phyloP scores from a whole-genome alignment of 2,797 vertebrate species.

The Lithobates pipiens region DNA sequence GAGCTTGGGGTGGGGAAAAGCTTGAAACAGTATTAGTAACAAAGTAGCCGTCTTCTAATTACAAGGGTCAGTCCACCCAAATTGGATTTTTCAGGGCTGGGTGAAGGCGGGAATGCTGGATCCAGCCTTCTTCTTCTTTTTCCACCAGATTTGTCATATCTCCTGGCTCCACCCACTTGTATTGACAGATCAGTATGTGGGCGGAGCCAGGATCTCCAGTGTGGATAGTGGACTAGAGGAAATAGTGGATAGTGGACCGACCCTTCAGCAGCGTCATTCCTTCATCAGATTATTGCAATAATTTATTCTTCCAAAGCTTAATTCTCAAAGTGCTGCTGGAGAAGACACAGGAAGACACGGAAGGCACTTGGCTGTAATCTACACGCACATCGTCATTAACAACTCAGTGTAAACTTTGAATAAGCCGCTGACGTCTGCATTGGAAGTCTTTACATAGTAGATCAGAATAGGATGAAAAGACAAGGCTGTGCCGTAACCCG shows the following conservation, averaged over 20 bases:
- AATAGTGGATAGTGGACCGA: too few relatives aligned
- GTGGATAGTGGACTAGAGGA: too few relatives aligned
- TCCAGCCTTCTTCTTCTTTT: not conserved
- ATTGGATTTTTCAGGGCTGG: not conserved
- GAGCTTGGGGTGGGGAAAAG: too few relatives aligned
- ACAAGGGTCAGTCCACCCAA: not conserved
- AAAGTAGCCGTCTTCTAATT: not conserved
- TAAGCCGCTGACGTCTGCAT: not conserved
- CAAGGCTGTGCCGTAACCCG: too few relatives aligned
- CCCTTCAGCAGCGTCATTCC: not conserved
- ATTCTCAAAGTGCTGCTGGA: constrained; percentile 26
- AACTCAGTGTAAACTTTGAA: not conserved
- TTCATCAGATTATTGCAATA: not conserved
- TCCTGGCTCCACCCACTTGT: too few relatives aligned
- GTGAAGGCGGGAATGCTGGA: not conserved
- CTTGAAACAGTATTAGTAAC: constrained; percentile 68
- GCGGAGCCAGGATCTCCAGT: too few relatives aligned
- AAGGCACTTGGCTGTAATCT: constrained; percentile 53
- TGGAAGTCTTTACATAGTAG: not conserved
- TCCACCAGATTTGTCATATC: too few relatives aligned
- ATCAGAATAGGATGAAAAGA: not conserved
- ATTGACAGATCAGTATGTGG: too few relatives aligned
- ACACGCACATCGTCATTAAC: not conserved
- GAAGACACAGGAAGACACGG: not conserved
- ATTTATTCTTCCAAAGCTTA: too few relatives aligned